Percentiles rank a stretch among this genome's conserved stretches.
Conservation (phyloP, 2,797 vertebrate genomes). For the Bradypodion pumilum region DNA sequence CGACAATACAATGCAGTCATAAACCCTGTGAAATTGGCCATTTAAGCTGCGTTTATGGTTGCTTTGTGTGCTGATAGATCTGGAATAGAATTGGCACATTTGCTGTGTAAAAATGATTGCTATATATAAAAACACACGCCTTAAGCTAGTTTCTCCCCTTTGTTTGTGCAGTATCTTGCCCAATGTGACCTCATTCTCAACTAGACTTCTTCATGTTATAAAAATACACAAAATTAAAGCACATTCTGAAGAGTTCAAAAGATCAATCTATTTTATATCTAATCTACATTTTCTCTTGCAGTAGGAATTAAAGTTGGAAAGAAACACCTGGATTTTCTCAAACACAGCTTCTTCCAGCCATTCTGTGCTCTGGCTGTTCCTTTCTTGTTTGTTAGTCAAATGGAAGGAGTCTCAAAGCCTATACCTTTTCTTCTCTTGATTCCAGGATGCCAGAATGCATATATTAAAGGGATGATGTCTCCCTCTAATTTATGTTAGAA, state of each 20-base stretch:
- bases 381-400: not conserved
- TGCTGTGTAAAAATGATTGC: slow-evolving; percentile 30
- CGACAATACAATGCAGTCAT: slow-evolving; percentile 39
- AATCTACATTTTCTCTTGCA: not conserved
- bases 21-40: slow-evolving; percentile 46
- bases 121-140: slow-evolving; percentile 25
- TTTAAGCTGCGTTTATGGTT: slow-evolving; percentile 45
- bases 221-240: slow-evolving; percentile 27
- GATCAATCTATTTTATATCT: not conserved
- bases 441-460: not conserved
- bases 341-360: not conserved
- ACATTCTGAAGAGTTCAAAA: not conserved
- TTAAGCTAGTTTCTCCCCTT: slow-evolving; percentile 4
- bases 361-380: not conserved
- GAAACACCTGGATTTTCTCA: not conserved
- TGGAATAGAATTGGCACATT: slow-evolving; percentile 35
- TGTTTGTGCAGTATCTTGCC: slow-evolving; percentile 1
- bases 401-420: not conserved
- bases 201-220: slow-evolving; percentile 23
- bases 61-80: slow-evolving; percentile 40
- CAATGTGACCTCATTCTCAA: not conserved
- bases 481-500: no score
- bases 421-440: slow-evolving; percentile 26
- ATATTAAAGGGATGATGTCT: not conserved
- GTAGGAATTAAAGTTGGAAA: not conserved